Evolutionary conservation across 2,888 invertebrate species (phyloP), one percentile per base, ranked within the genome.

Genomic region (Andrena camellia): DNA sequence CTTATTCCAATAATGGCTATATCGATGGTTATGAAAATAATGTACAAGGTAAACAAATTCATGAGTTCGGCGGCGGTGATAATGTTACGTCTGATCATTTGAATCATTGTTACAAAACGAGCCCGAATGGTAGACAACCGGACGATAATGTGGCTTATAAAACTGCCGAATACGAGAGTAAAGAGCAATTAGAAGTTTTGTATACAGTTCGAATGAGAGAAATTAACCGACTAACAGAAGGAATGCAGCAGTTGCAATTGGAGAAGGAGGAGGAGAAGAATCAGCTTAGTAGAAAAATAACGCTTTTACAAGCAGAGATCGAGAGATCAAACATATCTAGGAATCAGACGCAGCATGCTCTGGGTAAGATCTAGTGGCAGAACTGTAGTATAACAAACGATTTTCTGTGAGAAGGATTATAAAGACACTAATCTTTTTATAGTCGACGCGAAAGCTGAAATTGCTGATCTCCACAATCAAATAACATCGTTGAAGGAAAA

Each of bases 271-370:
- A 92, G 50, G 92, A 92, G 13, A 92, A 90, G 29, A 95, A 94
- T 85, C 95, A 95, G 64, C 92, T 96, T 26, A 94, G 95, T n/a
- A 95, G 95, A 62, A 94, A 96, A 59, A 93, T 96, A 0, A 94
- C 95, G 0, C 95, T 96, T 1, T 94, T 96, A 1, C 94, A 96
- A 85, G 95, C 95, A 29, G 96, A 97, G 88, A 94, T 95, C 59
- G 96, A 96, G 81, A 95, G 95, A 76, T 95, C 95, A 0, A 95
- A 95, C 78, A 92, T 96, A 10, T 95, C 95, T 0, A 93, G 95
- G 80, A 95, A 95, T 88, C 95, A 96, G 90, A 95, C 96, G n/a
- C 96, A 96, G 92, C 95, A 96, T 88, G 94, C 96, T 84, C 95
- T 97, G 84, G 96, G 96, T 96, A 94, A 89, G 86, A 50, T 60